These are phyloP conservation scores for Drosophila ananassae DNA, from an alignment of 1,140 invertebrate species.

Conservation along the genomic window DNA sequence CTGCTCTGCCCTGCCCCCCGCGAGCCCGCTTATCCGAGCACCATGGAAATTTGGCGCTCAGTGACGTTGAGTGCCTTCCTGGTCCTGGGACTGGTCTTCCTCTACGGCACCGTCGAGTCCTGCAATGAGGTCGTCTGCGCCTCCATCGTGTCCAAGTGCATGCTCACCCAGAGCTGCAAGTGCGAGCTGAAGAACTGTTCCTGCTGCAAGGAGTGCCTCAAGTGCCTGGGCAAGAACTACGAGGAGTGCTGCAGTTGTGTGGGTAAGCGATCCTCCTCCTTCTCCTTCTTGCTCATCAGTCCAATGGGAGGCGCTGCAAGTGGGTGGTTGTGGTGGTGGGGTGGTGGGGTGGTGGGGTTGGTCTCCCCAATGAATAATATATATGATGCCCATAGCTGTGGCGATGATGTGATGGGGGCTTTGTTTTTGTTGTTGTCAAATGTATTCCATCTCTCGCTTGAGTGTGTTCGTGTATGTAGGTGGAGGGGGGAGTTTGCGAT, in stretches of 20 bases:
- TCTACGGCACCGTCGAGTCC: slow-evolving; percentile 75
- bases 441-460: slow-evolving; percentile 20
- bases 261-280: slow-evolving; percentile 56
- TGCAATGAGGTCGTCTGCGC: slow-evolving; percentile 83
- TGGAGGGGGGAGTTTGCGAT: slow-evolving; percentile 30
- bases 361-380: slow-evolving; percentile 9
- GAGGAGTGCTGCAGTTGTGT: slow-evolving; percentile 98
- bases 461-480: slow-evolving; percentile 25
- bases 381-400: slow-evolving; percentile 5
- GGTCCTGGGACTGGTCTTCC: slow-evolving; percentile 61
- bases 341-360: background rate
- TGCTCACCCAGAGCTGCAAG: slow-evolving; percentile 97
- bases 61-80: slow-evolving; percentile 67
- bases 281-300: background rate
- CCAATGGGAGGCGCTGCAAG: slow-evolving; percentile 6
- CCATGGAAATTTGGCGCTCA: slow-evolving; percentile 75
- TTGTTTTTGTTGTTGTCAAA: slow-evolving; percentile 54
- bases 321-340: slow-evolving; percentile 18
- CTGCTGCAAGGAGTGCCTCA: slow-evolving; percentile 96
- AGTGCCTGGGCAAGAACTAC: slow-evolving; percentile 94
- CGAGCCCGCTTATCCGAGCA: background rate
- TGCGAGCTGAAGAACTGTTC: slow-evolving; percentile 96
- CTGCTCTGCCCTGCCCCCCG: background rate
- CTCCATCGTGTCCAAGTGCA: slow-evolving; percentile 97
- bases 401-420: slow-evolving; percentile 65